Evolutionary conservation across 2,888 invertebrate species (phyloP).

Genomic region (Agonopterix heracliana): DNA sequence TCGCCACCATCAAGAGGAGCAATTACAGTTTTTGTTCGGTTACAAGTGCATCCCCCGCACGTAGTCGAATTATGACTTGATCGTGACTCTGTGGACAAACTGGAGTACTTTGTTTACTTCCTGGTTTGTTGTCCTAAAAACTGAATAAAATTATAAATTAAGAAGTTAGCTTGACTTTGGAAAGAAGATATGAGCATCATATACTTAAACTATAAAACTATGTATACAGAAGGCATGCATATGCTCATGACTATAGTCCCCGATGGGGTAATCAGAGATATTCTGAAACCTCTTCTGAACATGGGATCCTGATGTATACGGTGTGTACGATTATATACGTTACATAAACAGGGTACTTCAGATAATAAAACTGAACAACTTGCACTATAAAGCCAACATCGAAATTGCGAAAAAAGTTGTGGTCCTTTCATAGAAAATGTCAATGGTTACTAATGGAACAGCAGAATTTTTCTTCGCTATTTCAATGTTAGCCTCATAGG

Average conservation of each 20-base stretch:
- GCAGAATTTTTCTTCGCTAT: too few relatives aligned
- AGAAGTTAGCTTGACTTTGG: not conserved
- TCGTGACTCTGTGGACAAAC: constrained; percentile 40
- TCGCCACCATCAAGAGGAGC: not conserved
- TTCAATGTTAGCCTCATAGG: too few relatives aligned
- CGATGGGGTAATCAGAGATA: not conserved
- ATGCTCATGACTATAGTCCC: too few relatives aligned
- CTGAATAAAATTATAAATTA: not conserved
- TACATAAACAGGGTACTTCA: too few relatives aligned
- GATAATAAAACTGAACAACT: too few relatives aligned
- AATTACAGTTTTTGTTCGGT: not conserved
- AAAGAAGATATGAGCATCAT: not conserved
- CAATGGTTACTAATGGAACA: too few relatives aligned
- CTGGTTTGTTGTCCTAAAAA: not conserved
- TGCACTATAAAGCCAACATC: too few relatives aligned
- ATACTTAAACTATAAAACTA: not conserved
- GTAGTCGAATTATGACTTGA: constrained; percentile 53
- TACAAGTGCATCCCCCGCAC: constrained; percentile 39
- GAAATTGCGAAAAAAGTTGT: too few relatives aligned
- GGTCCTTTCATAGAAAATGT: too few relatives aligned
- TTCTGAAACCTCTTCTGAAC: not conserved
- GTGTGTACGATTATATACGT: too few relatives aligned
- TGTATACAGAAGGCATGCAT: not conserved
- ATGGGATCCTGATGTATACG: not conserved
- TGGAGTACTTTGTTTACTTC: not conserved